phyloP scores from a whole-genome alignment of 2,888 invertebrate species.

The Ganaspis brasiliensis region DNA sequence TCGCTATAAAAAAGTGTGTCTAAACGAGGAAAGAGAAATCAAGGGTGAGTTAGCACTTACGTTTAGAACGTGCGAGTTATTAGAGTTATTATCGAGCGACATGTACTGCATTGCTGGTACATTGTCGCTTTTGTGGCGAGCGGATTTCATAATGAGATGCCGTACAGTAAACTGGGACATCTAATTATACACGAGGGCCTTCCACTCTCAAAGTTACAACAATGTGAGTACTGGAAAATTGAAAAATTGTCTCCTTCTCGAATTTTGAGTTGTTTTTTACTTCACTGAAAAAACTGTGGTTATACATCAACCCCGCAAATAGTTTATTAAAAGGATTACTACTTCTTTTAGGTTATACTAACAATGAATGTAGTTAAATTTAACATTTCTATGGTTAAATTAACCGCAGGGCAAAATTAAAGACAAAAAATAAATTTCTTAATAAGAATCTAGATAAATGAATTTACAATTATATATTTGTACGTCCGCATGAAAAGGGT shows the following conservation, averaged over 20 bases:
- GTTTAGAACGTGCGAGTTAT: constrained; percentile 29
- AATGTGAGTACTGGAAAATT: background rate
- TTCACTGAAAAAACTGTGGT: too few species aligned
- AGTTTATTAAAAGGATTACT: too few species aligned
- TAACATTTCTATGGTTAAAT: too few species aligned
- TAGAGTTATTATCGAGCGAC: constrained; percentile 43
- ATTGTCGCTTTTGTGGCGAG: constrained; percentile 67
- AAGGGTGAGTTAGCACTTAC: constrained; percentile 34
- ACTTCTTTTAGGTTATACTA: too few species aligned
- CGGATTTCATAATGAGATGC: constrained; percentile 74
- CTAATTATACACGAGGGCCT: constrained; percentile 75
- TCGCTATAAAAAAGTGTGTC: background rate
- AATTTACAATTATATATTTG: too few species aligned
- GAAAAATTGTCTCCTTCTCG: background rate
- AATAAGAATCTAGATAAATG: too few species aligned
- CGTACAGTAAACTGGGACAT: constrained; percentile 73
- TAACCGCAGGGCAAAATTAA: too few species aligned
- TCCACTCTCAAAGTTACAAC: constrained; percentile 43
- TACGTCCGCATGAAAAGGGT: too few species aligned
- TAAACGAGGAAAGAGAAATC: constrained; percentile 18
- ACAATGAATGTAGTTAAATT: too few species aligned
- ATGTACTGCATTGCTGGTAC: constrained; percentile 38
- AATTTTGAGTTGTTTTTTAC: too few species aligned
- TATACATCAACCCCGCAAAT: too few species aligned
- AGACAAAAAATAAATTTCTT: too few species aligned